Conservation (phyloP, 2,113 vertebrate species). For the Amblyopsis rosae region DNA sequence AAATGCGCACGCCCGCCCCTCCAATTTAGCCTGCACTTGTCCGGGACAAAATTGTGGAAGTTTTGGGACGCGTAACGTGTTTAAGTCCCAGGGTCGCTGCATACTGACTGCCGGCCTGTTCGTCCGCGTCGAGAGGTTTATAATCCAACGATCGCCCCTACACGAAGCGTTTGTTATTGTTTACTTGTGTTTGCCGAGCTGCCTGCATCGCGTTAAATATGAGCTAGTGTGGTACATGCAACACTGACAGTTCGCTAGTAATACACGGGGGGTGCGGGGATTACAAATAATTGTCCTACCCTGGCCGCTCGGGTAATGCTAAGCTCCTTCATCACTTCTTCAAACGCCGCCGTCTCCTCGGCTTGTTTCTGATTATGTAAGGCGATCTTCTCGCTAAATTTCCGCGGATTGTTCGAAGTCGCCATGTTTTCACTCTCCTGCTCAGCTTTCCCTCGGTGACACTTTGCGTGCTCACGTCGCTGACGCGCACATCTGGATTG, state of each 20-base stretch:
- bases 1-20: constrained; percentile 60
- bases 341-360: constrained; percentile 91
- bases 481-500: constrained; percentile 70
- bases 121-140: background rate
- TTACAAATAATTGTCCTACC: constrained; percentile 68
- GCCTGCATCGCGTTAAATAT: constrained; percentile 27
- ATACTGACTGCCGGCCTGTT: background rate
- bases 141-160: background rate
- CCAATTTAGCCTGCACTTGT: constrained; percentile 44
- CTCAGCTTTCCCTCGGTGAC: constrained; percentile 54
- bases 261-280: constrained; percentile 29
- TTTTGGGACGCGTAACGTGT: constrained; percentile 38
- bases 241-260: constrained; percentile 57
- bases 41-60: constrained; percentile 51
- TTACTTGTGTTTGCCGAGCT: constrained; percentile 61
- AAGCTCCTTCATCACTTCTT: constrained; percentile 92
- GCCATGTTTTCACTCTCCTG: constrained; percentile 85
- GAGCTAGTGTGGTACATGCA: constrained; percentile 10
- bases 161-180: constrained; percentile 76
- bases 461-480: constrained; percentile 61
- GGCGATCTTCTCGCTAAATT: constrained; percentile 95
- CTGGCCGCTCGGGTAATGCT: constrained; percentile 87
- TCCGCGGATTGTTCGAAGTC: constrained; percentile 93
- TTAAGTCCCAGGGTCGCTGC: background rate
- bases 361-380: constrained; percentile 91